These are phyloP conservation scores for Phyto melanocephala DNA, from an alignment of 2,888 invertebrate genomes.

Conservation along the genomic window DNA sequence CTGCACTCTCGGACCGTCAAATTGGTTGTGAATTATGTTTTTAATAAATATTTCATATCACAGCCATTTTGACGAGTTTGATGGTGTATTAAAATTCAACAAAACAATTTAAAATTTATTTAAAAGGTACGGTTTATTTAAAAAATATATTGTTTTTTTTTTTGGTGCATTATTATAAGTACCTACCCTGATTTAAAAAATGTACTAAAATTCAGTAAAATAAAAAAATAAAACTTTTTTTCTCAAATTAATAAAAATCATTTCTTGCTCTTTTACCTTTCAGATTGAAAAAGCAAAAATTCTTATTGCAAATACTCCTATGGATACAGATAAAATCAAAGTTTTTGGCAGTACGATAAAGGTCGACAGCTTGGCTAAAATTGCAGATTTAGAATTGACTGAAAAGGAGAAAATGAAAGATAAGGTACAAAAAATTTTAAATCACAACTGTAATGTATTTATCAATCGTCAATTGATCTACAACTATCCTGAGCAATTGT, in stretches of 20 bases:
- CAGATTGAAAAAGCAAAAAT: conserved; percentile 95
- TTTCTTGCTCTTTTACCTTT: background rate
- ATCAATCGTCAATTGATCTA: conserved; percentile 99
- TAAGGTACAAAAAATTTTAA: conserved; percentile 97
- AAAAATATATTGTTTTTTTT: too few species aligned
- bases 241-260: too few species aligned
- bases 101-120: too few species aligned
- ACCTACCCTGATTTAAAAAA: too few species aligned
- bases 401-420: conserved; percentile 99
- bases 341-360: conserved; percentile 97
- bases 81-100: conserved; percentile 66
- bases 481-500: conserved; percentile 99
- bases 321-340: conserved; percentile 99
- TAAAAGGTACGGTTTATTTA: too few species aligned
- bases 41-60: conserved; percentile 73
- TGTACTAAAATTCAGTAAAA: background rate
- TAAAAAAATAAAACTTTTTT: too few species aligned
- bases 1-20: conserved; percentile 73
- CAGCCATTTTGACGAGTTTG: conserved; percentile 79
- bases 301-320: conserved; percentile 98
- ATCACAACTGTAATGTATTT: conserved; percentile 97
- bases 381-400: conserved; percentile 97
- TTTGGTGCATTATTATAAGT: too few species aligned
- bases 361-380: conserved; percentile 94
- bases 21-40: conserved; percentile 79